Base-by-base conservation (phyloP, 1,140 invertebrate species). In the Drosophila biarmipes region DNA sequence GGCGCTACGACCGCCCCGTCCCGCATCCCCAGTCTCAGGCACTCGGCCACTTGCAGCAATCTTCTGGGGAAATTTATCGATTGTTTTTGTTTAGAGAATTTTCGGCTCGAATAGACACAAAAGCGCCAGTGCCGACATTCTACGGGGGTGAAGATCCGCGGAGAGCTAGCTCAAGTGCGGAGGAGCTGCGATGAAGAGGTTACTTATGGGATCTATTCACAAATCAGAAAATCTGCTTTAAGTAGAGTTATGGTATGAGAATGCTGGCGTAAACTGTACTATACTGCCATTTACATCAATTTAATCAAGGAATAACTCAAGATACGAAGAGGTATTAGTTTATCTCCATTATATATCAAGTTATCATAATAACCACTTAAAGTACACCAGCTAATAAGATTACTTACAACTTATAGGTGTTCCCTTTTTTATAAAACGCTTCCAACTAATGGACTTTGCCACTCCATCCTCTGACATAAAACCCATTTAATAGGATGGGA, bases 11-110 rank as follows among this genome's bases (percentile, higher is more conserved):
- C 42, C 55, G 10, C 38, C 15, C 54, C 38, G 17, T 14, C 11
- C 40, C 31, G 21, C 21, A 10, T n/a, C 12, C 34, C 12, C 6
- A 12, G 7, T 31, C 54, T 12, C 17, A 21, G 14, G 40, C 42
- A 21, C 46, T 52, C 19, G 37, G 82, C 78, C 81, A 87, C 81
- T 86, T 86, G 82, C 84, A 86, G 82, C 84, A 86, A 86, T 89
- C 82, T 87, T 73, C 82, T 75, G 48, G 67, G 84, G 78, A 79
- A 86, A 86, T 86, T 86, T 86, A 86, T 86, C 82, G 82, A 86
- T 89, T 86, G 82, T 86, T 86, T 82, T 86, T 89, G 78, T 86
- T 86, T 86, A 85, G 76, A 85, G 56, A 74, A 75, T 76, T 66
- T 63, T 72, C 59, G 49, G 59, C 69, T 79, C 57, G 58, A 86